Conservation (phyloP, 2,113 vertebrate genomes). For the Semnornis frantzii region DNA sequence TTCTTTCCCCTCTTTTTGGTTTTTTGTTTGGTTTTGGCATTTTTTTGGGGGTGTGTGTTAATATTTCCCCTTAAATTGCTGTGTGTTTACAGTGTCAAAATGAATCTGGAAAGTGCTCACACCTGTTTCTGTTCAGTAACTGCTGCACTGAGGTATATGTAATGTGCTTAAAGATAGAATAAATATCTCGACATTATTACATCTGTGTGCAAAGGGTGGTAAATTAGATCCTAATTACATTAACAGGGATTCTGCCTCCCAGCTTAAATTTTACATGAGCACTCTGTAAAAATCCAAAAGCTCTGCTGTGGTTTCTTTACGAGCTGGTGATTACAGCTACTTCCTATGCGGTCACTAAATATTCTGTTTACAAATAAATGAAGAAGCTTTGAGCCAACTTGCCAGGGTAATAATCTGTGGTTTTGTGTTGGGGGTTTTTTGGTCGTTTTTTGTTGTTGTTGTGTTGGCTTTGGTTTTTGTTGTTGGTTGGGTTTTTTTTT, state of each 20-base stretch:
- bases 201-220: conserved; percentile 91
- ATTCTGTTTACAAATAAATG: conserved; percentile 97
- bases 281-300: conserved; percentile 85
- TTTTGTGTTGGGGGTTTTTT: background rate
- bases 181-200: conserved; percentile 88
- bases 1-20: conserved; percentile 59
- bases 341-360: conserved; percentile 88
- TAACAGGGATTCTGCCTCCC: conserved; percentile 95
- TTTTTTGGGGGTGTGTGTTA: conserved; percentile 62
- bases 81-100: conserved; percentile 86
- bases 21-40: background rate
- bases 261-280: conserved; percentile 91
- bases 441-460: background rate
- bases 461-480: background rate
- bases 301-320: conserved; percentile 93
- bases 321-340: conserved; percentile 91
- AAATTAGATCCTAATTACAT: conserved; percentile 98
- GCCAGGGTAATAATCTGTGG: conserved; percentile 84
- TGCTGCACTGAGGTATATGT: conserved; percentile 83
- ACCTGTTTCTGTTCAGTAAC: conserved; percentile 93
- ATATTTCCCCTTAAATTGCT: conserved; percentile 78
- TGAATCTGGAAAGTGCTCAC: conserved; percentile 89
- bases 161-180: conserved; percentile 84
- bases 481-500: background rate
- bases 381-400: conserved; percentile 86